Conservation (phyloP, 1,140 invertebrate genomes). For the Berghia stephanieae region DNA sequence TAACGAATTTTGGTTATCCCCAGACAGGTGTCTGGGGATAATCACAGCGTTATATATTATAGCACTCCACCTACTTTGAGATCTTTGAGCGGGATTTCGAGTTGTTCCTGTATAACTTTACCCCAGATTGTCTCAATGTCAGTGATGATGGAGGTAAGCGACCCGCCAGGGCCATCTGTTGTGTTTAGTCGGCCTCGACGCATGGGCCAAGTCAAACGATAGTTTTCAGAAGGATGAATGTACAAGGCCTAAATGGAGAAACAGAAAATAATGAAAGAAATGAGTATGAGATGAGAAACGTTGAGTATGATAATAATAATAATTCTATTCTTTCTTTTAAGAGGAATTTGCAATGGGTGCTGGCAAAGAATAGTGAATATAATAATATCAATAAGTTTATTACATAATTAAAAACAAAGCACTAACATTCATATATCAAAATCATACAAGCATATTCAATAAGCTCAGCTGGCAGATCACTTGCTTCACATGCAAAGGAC, state of each 20-base stretch:
- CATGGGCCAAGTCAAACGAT: conserved; percentile 90
- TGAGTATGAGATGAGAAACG: not conserved
- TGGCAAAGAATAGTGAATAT: no score
- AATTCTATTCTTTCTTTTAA: not conserved
- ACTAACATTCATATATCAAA: no score
- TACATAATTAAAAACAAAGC: no score
- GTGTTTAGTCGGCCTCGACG: conserved; percentile 86
- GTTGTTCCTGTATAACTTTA: conserved; percentile 78
- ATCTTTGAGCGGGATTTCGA: conserved; percentile 81
- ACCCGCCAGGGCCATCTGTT: conserved; percentile 83
- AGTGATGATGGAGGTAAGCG: conserved; percentile 81
- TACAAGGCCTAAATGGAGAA: conserved; percentile 72
- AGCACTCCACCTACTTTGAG: conserved; percentile 70
- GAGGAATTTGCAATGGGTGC: not conserved
- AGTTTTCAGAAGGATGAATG: conserved; percentile 74
- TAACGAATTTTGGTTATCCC: no score
- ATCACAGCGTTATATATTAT: no score
- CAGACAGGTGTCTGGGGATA: no score
- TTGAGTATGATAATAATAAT: no score
- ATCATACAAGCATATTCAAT: no score
- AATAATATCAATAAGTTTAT: no score
- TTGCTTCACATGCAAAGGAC: no score
- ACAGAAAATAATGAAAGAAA: not conserved
- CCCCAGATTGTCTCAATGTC: conserved; percentile 91
- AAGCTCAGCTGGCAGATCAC: no score